phyloP scores from a whole-genome alignment of 1,140 invertebrate genomes.

The Stegodyphus dumicola region DNA sequence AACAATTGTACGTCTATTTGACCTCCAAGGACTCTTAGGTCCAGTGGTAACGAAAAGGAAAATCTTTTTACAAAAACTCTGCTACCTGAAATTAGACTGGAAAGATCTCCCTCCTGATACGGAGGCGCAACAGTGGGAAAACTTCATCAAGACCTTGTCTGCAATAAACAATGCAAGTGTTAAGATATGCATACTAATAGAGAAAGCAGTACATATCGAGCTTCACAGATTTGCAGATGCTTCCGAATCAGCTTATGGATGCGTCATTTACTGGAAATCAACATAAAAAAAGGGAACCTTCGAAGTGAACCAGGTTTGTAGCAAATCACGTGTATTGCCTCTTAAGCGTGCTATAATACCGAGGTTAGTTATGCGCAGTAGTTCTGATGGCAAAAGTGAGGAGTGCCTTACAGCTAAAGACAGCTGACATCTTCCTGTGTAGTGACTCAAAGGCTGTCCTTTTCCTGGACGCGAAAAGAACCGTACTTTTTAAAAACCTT shows the following conservation, averaged over 20 bases:
- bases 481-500: neutral
- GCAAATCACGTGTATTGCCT: constrained; percentile 11
- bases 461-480: neutral
- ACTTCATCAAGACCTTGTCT: neutral
- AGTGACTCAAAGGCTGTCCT: neutral
- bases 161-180: neutral
- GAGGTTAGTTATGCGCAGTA: neutral
- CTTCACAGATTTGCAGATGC: neutral
- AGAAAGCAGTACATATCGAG: neutral
- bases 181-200: neutral
- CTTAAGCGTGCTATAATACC: neutral
- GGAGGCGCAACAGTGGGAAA: neutral
- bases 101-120: neutral
- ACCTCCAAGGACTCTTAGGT: neutral
- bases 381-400: neutral
- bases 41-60: neutral
- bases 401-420: neutral
- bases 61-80: constrained; percentile 1
- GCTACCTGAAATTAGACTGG: neutral
- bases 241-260: neutral
- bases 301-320: constrained; percentile 7
- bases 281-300: neutral
- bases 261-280: constrained; percentile 3
- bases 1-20: neutral
- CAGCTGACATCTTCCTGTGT: neutral